phyloP scores from a whole-genome alignment of 2,888 invertebrate genomes.

The Strigamia crassipes region DNA sequence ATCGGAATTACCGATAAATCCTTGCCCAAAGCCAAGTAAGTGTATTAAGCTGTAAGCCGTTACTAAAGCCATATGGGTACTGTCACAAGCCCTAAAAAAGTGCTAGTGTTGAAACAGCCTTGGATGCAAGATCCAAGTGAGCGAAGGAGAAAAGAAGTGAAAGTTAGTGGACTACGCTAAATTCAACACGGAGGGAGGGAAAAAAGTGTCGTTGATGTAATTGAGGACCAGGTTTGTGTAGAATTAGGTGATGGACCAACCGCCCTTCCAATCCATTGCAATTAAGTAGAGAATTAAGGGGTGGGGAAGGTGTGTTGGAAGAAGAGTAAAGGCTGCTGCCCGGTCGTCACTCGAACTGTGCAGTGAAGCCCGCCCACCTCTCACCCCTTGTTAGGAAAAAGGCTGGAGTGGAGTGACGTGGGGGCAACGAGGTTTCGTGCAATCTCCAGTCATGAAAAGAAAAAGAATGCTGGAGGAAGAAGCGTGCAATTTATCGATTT shows the following conservation, averaged over 20 bases:
- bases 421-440: slow-evolving; percentile 1
- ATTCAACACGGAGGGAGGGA: neutral
- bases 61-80: too few species aligned
- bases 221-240: slow-evolving; percentile 1
- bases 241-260: neutral
- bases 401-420: neutral
- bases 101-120: too few species aligned
- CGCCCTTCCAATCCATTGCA: neutral
- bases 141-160: too few species aligned
- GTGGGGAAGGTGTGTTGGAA: neutral
- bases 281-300: slow-evolving; percentile 27
- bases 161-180: too few species aligned
- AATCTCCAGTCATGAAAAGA: neutral
- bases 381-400: neutral
- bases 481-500: neutral
- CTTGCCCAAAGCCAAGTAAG: too few species aligned
- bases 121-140: too few species aligned
- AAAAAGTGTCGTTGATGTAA: neutral
- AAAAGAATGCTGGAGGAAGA: neutral
- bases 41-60: too few species aligned
- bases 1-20: too few species aligned
- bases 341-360: slow-evolving; percentile 12
- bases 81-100: too few species aligned
- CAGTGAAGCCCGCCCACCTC: slow-evolving; percentile 2
- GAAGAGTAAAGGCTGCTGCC: slow-evolving; percentile 17